Base-by-base conservation (phyloP, 2,797 vertebrate genomes). In the Sebastes vulpes region DNA sequence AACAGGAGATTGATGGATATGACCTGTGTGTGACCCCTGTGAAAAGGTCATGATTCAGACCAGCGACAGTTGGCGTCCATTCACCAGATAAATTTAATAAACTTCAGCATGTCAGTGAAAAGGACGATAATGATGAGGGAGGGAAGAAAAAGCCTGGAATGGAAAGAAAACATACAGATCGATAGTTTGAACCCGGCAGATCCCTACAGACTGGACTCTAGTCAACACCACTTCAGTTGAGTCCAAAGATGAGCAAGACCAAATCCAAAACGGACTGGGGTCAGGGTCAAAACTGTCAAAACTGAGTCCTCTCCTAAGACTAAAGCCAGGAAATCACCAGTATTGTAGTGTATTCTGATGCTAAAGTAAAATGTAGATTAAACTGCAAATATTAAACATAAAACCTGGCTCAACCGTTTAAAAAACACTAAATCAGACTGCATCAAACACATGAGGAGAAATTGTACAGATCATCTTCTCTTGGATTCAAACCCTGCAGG, bases 71-170 rank as follows among this genome's bases (percentile, higher is more conserved):
- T 26, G 71, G 76, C 20, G 2, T 59, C 59, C 20, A 10, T 64
- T 85, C 42, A 63, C 50, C 76, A 29, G 68, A 63, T 70, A 48
- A 31, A 77, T 77, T 35, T 57, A 75, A 85, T 70, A 71, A 79
- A 25, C 66, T 35, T 28, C 54, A 38, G 63, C 9, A 3, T 28
- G 38, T 63, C 16, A 18, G 18, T 42, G 54, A 38, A 67, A 67
- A 42, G 20, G 23, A 38, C 12, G n/a, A 48, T 59, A 60, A 72
- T 32, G 61, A 7, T 32, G 54, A 73, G 14, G 20, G 31, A 61
- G 29, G 56, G 52, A 26, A 53, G 21, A 28, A 50, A 50, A 54
- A 42, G 8, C 25, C 23, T 65, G 20, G 29, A 23, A 70, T 29
- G 3, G 68, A 72, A 21, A 26, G 25, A 65, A 72, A 65, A 69